Base-by-base conservation (phyloP, 2,888 invertebrate genomes). In the Spodoptera picta region DNA sequence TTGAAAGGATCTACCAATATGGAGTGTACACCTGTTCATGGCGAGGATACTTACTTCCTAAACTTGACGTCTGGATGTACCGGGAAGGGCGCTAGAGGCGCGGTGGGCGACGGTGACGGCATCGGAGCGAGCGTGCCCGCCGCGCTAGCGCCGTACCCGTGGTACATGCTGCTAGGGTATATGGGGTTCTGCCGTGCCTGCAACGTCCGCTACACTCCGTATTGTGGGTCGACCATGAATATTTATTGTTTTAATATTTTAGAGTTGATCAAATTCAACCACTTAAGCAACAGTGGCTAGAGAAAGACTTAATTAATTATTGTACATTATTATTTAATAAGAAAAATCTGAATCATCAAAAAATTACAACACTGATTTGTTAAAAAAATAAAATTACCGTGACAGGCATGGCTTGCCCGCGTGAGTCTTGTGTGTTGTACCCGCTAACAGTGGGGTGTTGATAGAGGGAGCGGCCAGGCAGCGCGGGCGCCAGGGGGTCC, bases 51-150 rank as follows among this genome's bases (percentile, higher is more conserved):
- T 88, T 58, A 94, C 94, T 92, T 94, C 87, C 98, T 98, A 80
- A 99, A 96, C 84, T 96, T 96, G n/a, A 99, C 98, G 90, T 99
- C 98, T 0, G 99, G 98, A 89, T 98, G 98, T 57, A 98, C 97
- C 6, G 98, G 98, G 89, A 96, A 97, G 44, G 94, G 95, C 69
- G 95, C 95, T 73, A 95, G 85, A 31, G 95, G 88, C 14, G 93
- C 85, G 10, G 92, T 91, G 72, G 94, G 93, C 50, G 94, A 93
- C 5, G 92, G 93, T 43, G 93, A 87, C 0, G 93, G 91, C 91
- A 94, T 93, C 2, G 94, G 90, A 57, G 94, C 92, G 47, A 94
- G 87, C 2, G 92, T 84, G 24, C 90, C 90, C 27, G 83, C 87
- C 14, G 87, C 89, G 36, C 84, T 88, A n/a, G 85, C 83, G 66